These are phyloP conservation scores for Channa maculata DNA, from an alignment of 2,113 vertebrate genomes.

Conservation along the genomic window DNA sequence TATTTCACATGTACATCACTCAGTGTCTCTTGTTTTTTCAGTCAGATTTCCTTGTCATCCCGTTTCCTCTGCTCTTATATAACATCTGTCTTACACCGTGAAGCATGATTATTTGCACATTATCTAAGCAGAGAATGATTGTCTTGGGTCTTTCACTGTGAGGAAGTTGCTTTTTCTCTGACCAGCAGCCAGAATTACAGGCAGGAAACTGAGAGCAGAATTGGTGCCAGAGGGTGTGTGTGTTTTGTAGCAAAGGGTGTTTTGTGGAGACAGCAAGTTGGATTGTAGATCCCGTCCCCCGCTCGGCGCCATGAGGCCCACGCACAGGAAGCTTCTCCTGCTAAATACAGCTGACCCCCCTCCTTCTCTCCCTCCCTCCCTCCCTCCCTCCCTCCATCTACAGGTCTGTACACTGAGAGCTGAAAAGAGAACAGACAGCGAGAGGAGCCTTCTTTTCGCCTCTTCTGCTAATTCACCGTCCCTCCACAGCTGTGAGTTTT, in stretches of 20 bases:
- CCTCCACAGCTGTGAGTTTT: constrained; percentile 61
- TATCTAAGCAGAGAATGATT: constrained; percentile 62
- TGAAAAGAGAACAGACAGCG: constrained; percentile 55
- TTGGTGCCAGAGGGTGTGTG: constrained; percentile 76
- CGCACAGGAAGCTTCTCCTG: constrained; percentile 79
- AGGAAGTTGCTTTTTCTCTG: constrained; percentile 76
- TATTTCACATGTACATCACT: constrained; percentile 23
- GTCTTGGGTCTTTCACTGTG: constrained; percentile 70
- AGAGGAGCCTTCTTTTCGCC: constrained; percentile 49
- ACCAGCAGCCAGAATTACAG: constrained; percentile 76
- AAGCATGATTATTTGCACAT: constrained; percentile 61
- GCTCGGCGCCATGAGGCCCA: constrained; percentile 79
- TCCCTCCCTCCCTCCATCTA: constrained; percentile 33
- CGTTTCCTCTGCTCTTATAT: constrained; percentile 32
- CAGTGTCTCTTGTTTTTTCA: constrained; percentile 48
- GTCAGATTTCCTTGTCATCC: constrained; percentile 33
- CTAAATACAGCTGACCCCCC: constrained; percentile 73
- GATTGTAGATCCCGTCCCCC: constrained; percentile 71
- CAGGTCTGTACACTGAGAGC: constrained; percentile 62
- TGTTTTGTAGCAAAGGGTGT: constrained; percentile 71
- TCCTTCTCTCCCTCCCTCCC: neutral
- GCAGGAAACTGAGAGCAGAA: constrained; percentile 82
- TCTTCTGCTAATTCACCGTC: constrained; percentile 27
- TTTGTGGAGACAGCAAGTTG: constrained; percentile 78
- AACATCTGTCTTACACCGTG: constrained; percentile 35